These are phyloP conservation scores for Entomyzon cyanotis DNA, from an alignment of 2,113 vertebrate genomes.

Conservation along the genomic window DNA sequence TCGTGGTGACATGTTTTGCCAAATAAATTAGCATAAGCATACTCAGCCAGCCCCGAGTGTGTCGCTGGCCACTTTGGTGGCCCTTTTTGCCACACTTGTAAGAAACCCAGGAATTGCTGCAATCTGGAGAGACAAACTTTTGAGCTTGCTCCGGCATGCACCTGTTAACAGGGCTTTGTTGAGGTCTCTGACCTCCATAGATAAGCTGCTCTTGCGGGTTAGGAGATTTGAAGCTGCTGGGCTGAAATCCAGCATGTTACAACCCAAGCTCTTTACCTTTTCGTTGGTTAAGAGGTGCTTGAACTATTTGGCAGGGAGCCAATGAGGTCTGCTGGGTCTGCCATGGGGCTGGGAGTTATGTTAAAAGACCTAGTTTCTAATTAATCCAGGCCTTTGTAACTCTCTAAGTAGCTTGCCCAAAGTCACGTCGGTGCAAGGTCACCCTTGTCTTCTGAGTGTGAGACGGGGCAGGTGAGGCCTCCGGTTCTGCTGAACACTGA, in stretches of 20 bases:
- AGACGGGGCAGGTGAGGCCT: neutral
- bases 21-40: neutral
- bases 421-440: neutral
- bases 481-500: neutral
- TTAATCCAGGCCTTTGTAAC: slow-evolving; percentile 5
- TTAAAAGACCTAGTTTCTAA: slow-evolving; percentile 29
- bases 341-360: neutral
- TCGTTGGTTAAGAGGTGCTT: slow-evolving; percentile 61
- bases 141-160: neutral
- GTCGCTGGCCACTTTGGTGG: neutral
- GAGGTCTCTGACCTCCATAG: slow-evolving; percentile 32
- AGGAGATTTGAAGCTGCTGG: slow-evolving; percentile 39
- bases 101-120: neutral
- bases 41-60: fast-evolving
- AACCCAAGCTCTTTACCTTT: slow-evolving; percentile 61
- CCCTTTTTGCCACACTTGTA: neutral
- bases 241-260: slow-evolving; percentile 20
- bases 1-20: fast-evolving
- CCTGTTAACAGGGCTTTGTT: neutral
- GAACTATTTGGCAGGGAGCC: slow-evolving; percentile 60
- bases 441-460: fast-evolving
- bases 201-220: slow-evolving; percentile 33
- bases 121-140: neutral
- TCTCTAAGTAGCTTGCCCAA: neutral
- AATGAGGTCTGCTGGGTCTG: slow-evolving; percentile 15